Conservation (phyloP, 2,113 vertebrate genomes). For the Takifugu flavidus region DNA sequence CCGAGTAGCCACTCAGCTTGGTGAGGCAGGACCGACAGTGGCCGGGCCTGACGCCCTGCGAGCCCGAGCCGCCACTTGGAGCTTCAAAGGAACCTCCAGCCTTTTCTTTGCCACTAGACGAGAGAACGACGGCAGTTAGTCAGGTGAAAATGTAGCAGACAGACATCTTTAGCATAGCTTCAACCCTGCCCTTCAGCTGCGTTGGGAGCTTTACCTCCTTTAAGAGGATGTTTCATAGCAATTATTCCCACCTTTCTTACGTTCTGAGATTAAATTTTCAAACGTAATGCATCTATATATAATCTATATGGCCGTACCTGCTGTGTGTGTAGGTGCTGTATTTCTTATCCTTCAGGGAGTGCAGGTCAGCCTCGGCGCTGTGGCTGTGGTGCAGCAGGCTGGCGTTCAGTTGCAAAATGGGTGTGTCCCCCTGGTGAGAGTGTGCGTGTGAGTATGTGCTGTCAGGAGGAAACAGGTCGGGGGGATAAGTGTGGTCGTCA, state of each 20-base stretch:
- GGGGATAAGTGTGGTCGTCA: constrained; percentile 73
- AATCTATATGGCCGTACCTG: constrained; percentile 43
- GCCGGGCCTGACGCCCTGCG: constrained; percentile 67
- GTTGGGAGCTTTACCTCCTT: too few species aligned
- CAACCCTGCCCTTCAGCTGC: too few species aligned
- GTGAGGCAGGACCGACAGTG: constrained; percentile 95
- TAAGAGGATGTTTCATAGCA: too few species aligned
- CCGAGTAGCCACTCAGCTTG: constrained; percentile 84
- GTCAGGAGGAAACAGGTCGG: constrained; percentile 82
- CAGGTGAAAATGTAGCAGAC: not conserved
- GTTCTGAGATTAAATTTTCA: too few species aligned
- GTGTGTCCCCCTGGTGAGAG: constrained; percentile 64
- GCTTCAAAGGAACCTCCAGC: constrained; percentile 67
- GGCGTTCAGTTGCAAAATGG: constrained; percentile 81
- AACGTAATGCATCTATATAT: too few species aligned
- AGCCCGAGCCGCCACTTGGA: constrained; percentile 59
- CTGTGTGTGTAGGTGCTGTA: constrained; percentile 78
- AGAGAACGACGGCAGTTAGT: not conserved
- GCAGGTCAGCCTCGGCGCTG: constrained; percentile 79
- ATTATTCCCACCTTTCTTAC: too few species aligned
- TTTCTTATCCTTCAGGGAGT: constrained; percentile 88
- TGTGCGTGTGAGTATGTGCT: constrained; percentile 82
- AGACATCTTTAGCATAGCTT: too few species aligned
- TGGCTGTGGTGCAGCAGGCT: constrained; percentile 80
- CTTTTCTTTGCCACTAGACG: constrained; percentile 61